Conservation (phyloP, 2,797 vertebrate genomes). For the Notolabrus celidotus region DNA sequence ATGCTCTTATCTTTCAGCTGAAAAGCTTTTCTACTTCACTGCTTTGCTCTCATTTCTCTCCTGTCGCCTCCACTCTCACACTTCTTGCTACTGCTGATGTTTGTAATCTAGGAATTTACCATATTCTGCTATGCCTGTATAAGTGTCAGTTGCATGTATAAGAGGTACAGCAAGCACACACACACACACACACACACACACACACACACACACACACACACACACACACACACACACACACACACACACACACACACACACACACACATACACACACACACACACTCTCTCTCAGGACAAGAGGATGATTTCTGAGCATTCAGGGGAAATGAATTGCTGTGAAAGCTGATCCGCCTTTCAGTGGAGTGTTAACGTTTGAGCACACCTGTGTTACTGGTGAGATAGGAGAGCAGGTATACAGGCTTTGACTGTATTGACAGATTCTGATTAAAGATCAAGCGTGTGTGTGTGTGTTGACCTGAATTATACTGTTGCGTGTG, state of each 20-base stretch:
- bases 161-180: not conserved
- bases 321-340: not conserved
- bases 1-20: slow-evolving; percentile 51
- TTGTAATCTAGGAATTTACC: slow-evolving; percentile 39
- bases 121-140: not conserved
- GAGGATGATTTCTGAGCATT: not conserved
- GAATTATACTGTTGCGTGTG: slow-evolving; percentile 41
- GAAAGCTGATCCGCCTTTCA: not conserved
- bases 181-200: too few species aligned
- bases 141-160: not conserved
- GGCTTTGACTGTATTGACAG: slow-evolving; percentile 22
- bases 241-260: too few species aligned
- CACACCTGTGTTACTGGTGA: slow-evolving; percentile 6
- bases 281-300: not conserved
- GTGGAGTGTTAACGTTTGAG: slow-evolving; percentile 9
- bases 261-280: too few species aligned
- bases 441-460: slow-evolving; percentile 21
- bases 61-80: slow-evolving; percentile 7
- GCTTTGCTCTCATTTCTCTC: slow-evolving; percentile 43
- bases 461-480: slow-evolving; percentile 48
- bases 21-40: slow-evolving; percentile 61
- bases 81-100: slow-evolving; percentile 26
- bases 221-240: too few species aligned
- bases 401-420: slow-evolving; percentile 12
- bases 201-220: too few species aligned